Conservation (phyloP, 2,888 invertebrate genomes). For the Amphipoea lucens region DNA sequence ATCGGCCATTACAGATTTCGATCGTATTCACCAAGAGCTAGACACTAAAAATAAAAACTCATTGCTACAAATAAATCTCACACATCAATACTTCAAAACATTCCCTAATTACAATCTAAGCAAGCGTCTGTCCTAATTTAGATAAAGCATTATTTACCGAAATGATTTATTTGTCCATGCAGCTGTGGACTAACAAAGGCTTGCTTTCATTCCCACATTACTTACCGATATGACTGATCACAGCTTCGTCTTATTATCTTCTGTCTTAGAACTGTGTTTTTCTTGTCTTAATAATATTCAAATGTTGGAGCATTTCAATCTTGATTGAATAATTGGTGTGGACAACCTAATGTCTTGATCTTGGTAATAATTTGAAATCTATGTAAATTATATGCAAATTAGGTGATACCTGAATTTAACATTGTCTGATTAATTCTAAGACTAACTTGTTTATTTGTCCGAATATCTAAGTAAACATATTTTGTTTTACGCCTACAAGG, state of each 20-base stretch:
- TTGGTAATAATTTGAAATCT: constrained; percentile 41
- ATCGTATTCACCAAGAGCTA: not conserved
- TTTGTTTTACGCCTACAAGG: constrained; percentile 31
- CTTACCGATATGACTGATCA: constrained; percentile 85
- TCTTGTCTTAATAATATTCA: constrained; percentile 42
- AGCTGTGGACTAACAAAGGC: constrained; percentile 80
- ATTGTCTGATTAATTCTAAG: constrained; percentile 46
- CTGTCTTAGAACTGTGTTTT: constrained; percentile 56
- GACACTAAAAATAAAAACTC: not conserved
- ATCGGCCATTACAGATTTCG: not conserved
- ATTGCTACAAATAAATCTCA: constrained; percentile 1
- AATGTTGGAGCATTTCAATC: constrained; percentile 41
- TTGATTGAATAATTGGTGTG: constrained; percentile 56
- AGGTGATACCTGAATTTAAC: constrained; percentile 52
- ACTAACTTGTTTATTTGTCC: constrained; percentile 41
- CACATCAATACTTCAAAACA: constrained; percentile 30
- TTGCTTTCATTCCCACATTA: constrained; percentile 83
- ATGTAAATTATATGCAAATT: constrained; percentile 56
- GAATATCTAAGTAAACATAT: constrained; percentile 27
- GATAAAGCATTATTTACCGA: constrained; percentile 77
- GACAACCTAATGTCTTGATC: constrained; percentile 44
- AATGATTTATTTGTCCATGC: constrained; percentile 85
- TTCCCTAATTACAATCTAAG: constrained; percentile 73
- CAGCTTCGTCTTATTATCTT: constrained; percentile 71
- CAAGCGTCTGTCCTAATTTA: constrained; percentile 78